These are phyloP conservation scores for Julus scanicus DNA, from an alignment of 2,888 invertebrate genomes.

Conservation along the genomic window DNA sequence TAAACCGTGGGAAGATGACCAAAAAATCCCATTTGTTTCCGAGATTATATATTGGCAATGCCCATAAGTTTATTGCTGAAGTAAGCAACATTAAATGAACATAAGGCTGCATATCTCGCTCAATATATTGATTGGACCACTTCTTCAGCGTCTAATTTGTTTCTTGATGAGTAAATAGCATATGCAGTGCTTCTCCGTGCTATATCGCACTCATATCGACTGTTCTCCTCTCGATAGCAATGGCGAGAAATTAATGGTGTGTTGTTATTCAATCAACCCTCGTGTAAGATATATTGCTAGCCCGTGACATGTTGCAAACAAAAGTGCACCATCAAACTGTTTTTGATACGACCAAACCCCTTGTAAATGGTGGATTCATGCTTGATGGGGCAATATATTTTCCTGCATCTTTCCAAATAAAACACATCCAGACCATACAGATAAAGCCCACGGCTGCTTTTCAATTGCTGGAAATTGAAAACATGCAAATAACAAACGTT, in stretches of 20 bases:
- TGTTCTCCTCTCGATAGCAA: neutral
- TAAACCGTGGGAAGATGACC: too few relatives aligned
- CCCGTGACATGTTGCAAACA: neutral
- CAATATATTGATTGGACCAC: constrained; percentile 26
- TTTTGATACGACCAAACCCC: neutral
- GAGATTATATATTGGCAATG: neutral
- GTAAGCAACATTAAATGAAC: neutral
- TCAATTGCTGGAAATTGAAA: neutral
- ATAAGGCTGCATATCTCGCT: constrained; percentile 16
- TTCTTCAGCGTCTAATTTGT: constrained; percentile 38
- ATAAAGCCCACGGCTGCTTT: neutral
- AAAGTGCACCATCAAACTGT: constrained; percentile 22
- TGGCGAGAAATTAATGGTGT: constrained; percentile 16
- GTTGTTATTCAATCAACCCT: constrained; percentile 34
- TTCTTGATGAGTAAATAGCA: constrained; percentile 38
- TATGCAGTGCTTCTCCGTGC: constrained; percentile 15
- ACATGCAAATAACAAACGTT: neutral
- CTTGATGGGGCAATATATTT: neutral
- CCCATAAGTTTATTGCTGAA: neutral
- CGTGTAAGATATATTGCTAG: constrained; percentile 27
- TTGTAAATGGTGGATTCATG: neutral
- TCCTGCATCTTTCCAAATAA: neutral
- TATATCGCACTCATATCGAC: constrained; percentile 1
- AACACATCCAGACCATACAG: neutral
- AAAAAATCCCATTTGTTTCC: neutral